Evolutionary conservation across 2,888 invertebrate genomes (phyloP), one percentile per base, ranked within the genome.

Genomic region (Lamproptera curius): DNA sequence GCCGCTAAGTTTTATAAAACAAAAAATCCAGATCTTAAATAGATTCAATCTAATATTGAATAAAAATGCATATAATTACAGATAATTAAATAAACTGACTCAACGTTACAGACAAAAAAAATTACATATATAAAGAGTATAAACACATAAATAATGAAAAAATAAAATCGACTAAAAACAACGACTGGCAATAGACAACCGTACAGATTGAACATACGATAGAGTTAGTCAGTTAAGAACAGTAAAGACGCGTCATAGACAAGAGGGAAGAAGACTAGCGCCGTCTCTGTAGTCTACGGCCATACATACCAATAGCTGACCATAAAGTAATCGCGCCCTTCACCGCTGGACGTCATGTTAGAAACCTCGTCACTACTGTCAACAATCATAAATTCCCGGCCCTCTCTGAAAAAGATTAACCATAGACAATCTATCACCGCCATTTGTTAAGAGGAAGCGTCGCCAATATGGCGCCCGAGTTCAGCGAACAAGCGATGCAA

Each of bases 231-330:
- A 51, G 47, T n/a, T n/a, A 46, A 55, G 46, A 57, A 40, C 11
- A 23, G 14, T 16, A 38, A 9, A 26, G 23, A 16, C 31, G 13
- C 31, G 31, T 31, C n/a, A 31, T 11, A 31, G 11, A 16, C 2
- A 20, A 5, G n/a, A 20, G 3, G 20, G 20, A 5, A 20, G 20
- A 6, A 20, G 4, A 5, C 3, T 20, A 20, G 20, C 20, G 20
- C 3, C n/a, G 8, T 1, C n/a, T 20, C 3, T 17, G n/a, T 31
- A 11, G 11, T 4, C 31, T 11, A 20, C 20, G 4, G n/a, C 23
- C 57, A 71, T 86, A 87, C 86, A 81, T 87, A 86, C 86, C 86
- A 84, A 56, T 73, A 68, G 52, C 69, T 68, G 60, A 83, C 69
- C 61, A 86, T 73, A 74, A 76, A 80, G 70, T 75, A 82, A 55